Evolutionary conservation across 2,113 vertebrate species (phyloP), one percentile per base, ranked within the genome.

Genomic region (Smithornis capensis): DNA sequence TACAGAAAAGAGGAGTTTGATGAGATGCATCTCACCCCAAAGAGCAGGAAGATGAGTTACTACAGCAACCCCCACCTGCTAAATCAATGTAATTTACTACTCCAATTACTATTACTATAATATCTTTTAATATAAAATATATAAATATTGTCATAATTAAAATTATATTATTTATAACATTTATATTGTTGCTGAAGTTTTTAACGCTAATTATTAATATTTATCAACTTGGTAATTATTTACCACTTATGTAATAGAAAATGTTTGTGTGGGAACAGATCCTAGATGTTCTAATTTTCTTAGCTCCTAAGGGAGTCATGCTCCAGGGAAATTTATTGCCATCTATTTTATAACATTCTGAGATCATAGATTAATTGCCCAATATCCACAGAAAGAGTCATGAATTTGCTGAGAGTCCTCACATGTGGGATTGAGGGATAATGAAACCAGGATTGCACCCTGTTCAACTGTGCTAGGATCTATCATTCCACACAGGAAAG

Each of bases 381-480:
- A 1, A 0, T 33, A 68, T 31, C 25, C 59, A 74, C 35, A 67
- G 35, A 14, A 87, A 33, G 12, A 91, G 37, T 21, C 56, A 74
- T 24, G 74, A 1, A 17, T 84, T 59, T 37, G 11, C 5, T 68
- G 53, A 52, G 25, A 92, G 24, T 4, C 22, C 15, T 22, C 49
- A 3, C 18, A 53, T 33, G 11, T 5, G 6, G 1, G 6, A 19
- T 0, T 47, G 22, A 63, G 25, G 23, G 17, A n/a, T 59, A 52
- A 50, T 37, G 31, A 62, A 87, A 84, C 24, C 19, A 37, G 70
- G 40, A 60, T 0, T 56, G 29, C 70, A 63, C 35, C 25, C 10
- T 15, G 28, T n/a, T 57, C 3, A 0, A n/a, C 8, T 24, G 24
- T 53, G 22, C n/a, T 90, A 49, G 40, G 24, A 73, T 67, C 40